Conservation (phyloP, 2,797 vertebrate genomes). For the Crossoptilon crossoptilon region DNA sequence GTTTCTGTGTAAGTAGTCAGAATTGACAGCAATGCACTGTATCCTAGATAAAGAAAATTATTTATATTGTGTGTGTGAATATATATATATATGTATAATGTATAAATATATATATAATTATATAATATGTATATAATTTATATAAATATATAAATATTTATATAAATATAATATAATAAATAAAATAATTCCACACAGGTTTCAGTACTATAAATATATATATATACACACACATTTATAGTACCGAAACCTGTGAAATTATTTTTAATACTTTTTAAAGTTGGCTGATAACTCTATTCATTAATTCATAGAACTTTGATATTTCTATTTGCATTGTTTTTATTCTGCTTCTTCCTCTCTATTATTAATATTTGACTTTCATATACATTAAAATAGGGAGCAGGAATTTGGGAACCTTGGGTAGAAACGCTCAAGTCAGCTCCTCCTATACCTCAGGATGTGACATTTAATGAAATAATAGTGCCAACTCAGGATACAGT, state of each 20-base stretch:
- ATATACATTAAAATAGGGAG: slow-evolving; percentile 78
- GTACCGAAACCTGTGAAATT: not conserved
- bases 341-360: not conserved
- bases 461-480: slow-evolving; percentile 92
- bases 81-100: too few relatives aligned
- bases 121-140: too few relatives aligned
- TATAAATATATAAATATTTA: too few relatives aligned
- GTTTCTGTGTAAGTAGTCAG: not conserved
- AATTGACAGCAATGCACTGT: not conserved
- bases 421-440: slow-evolving; percentile 81
- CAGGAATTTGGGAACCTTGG: slow-evolving; percentile 91
- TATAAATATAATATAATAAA: too few relatives aligned
- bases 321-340: not conserved
- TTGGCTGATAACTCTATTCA: not conserved
- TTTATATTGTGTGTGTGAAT: not conserved
- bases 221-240: not conserved
- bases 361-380: not conserved
- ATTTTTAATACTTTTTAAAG: not conserved
- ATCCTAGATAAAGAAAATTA: not conserved
- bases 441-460: slow-evolving; percentile 83
- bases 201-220: too few relatives aligned
- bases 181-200: too few relatives aligned
- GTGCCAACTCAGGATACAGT: slow-evolving; percentile 92
- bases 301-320: not conserved
- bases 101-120: too few relatives aligned